Evolutionary conservation across 2,888 invertebrate species (phyloP), one percentile per base, ranked within the genome.

Genomic region (Eupithecia vulgata): DNA sequence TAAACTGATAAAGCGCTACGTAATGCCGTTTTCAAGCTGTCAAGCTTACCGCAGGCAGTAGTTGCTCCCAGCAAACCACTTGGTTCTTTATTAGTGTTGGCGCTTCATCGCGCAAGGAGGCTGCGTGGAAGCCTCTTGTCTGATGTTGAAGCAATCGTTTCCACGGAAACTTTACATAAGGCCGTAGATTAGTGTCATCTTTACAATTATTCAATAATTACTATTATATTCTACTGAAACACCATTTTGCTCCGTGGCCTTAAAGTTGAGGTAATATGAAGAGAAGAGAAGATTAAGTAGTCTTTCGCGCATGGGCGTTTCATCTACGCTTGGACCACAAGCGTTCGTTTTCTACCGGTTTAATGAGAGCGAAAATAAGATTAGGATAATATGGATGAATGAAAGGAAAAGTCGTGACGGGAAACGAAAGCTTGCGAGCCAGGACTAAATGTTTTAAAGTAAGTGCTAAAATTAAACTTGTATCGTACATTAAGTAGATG

Each of bases 161-260:
- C 85, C 74, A 78, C 77, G 75, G 79, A 81, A 85, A 85, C 85
- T 90, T 86, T 91, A 91, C 78, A 87, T 92, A 92, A 91, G 92
- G 91, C 91, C 92, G 86, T 89, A 85, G 85, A 79, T 76, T 84
- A 88, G 88, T 84, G 85, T 87, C 91, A 88, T 87, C 86, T 85
- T 84, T 87, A 86, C 84, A 86, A 88, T 85, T 87, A 82, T 87
- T 85, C 90, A 90, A 88, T 91, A 89, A 90, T 90, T 87, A 91
- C 90, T 91, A 89, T 81, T 89, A 86, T 88, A 90, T 90, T 90
- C 91, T 93, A 94, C 94, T 93, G 92, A 93, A 91, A 94, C 94
- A 94, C 94, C 94, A 94, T 91, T 88, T 91, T 93, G 92, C 90
- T 93, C 94, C 92, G 94, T 94, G 94, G 94, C 94, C 94, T 94